Evolutionary conservation across 2,797 vertebrate genomes (phyloP), one percentile per base, ranked within the genome.

Genomic region (Masticophis lateralis): DNA sequence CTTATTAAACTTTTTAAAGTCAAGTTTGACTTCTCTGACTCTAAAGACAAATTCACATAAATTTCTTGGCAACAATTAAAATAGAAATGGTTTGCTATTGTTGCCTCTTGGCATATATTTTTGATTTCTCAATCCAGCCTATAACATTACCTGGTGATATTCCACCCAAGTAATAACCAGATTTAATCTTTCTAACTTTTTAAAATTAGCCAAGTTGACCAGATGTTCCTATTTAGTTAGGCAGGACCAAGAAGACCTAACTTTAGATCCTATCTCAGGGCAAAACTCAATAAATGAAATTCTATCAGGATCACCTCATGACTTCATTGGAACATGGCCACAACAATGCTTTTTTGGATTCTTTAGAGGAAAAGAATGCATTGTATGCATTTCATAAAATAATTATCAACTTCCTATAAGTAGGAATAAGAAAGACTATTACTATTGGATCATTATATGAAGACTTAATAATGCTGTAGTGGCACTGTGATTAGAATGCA

Each of bases 401-500:
- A 91, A 91, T 37, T 79, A 87, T 86, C 66, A 89, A 83, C 47
- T 91, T 83, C 47, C 14, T 32, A 16, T 66, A 89, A 86, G 51
- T 32, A 89, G 60, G 87, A 83, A 61, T 88, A 55, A 91, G 37
- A 90, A 88, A 88, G 88, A 87, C 63, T 22, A 74, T 57, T 89
- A 91, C 55, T 86, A 63, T 89, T 5, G 47, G 66, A n/a, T 61
- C 16, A 83, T 86, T 63, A 88, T 47, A 51, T 91, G 66, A 86
- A 91, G 32, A 5, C 57, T 20, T 43, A 83, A 51, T 32, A 69
- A n/a, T 5, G 13, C n/a, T 69, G 13, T 66, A 32, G 9, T 63
- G 61, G 11, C 61, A 63, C 27, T 37, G n/a, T 74, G n/a, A 7
- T 69, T 74, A 74, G 66, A 74, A 37, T 74, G n/a, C 14, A 74